phyloP scores from a whole-genome alignment of 2,113 vertebrate species.

The Eretmochelys imbricata region DNA sequence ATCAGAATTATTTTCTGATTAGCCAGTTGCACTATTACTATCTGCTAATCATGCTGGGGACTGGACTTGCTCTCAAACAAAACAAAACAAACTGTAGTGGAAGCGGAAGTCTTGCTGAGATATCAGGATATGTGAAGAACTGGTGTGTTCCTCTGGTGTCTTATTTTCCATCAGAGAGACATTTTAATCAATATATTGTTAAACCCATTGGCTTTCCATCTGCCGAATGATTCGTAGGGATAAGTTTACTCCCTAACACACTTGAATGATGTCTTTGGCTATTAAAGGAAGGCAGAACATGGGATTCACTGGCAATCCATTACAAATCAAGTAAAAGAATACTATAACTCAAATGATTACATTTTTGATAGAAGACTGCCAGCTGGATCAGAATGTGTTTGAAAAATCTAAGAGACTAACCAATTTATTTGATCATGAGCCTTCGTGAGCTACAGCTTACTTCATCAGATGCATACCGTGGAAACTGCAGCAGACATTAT shows the following conservation, averaged over 20 bases:
- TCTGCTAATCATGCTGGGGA: not conserved
- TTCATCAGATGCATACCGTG: no score
- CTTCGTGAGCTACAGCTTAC: no score
- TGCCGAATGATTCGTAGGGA: not conserved
- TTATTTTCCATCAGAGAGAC: not conserved
- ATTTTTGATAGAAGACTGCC: not conserved
- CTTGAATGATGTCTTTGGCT: slow-evolving; percentile 13
- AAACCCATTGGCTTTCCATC: slow-evolving; percentile 40
- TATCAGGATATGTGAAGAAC: not conserved
- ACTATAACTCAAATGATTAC: not conserved
- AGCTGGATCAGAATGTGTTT: not conserved
- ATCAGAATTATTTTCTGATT: not conserved
- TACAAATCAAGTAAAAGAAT: slow-evolving; percentile 14
- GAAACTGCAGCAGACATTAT: no score
- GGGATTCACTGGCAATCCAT: not conserved
- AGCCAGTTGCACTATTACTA: not conserved
- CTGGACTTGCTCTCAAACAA: not conserved
- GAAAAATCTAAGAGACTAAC: not conserved
- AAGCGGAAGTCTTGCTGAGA: not conserved
- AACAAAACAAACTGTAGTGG: not conserved
- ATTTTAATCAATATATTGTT: slow-evolving; percentile 52
- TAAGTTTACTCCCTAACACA: slow-evolving; percentile 4
- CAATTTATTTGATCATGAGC: no score
- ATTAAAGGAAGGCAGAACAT: not conserved
- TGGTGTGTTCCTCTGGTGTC: not conserved